Evolutionary conservation across 2,888 invertebrate species (phyloP), one percentile per base, ranked within the genome.

Genomic region (Tachystola acroxantha): DNA sequence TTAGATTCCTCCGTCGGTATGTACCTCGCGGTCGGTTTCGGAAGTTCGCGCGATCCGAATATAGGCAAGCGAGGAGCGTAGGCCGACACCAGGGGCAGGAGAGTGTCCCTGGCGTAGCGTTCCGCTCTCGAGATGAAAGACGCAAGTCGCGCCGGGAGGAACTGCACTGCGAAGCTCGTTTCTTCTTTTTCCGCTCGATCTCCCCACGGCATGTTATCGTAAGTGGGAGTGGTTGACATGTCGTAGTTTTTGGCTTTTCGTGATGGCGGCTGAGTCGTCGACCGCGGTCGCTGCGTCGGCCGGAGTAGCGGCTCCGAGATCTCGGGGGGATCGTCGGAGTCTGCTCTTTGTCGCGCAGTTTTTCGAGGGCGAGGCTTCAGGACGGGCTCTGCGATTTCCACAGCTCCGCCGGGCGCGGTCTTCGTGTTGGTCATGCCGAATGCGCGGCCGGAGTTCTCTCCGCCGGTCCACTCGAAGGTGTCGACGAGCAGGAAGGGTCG

Each of bases 101-200:
- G 80, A 0, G 93, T 94, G 64, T 94, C 92, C 35, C 94, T 88
- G 0, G 95, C 94, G 66, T 95, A 95, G 32, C 91, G 88, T 60
- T 95, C 95, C 0, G 95, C 95, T 50, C 94, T 91, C 25, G 94
- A 93, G 31, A 96, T 89, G 69, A 96, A 91, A 3, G 92, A 92
- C 0, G 94, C 94, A 1, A 95, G 72, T 20, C 94, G 88, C 46
- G 94, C 92, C 0, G 95, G 95, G 28, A 96, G 77, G 57, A 94
- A 90, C 65, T 96, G 95, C 0, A 95, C 93, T 0, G 92, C 94
- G 38, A 90, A 86, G 39, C 85, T 72, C 4, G 70, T 44, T 41
- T 79, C 76, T 43, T 71, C 79, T 50, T 68, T 85, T 51, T 70
- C 84, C 1, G 55, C 68, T 37, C 66, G 62, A 39, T 74, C 73